A percentile compares a stretch with the other conserved stretches of the same genome.
phyloP scores from a whole-genome alignment of 2,113 vertebrate species.

The Galeopterus variegatus region DNA sequence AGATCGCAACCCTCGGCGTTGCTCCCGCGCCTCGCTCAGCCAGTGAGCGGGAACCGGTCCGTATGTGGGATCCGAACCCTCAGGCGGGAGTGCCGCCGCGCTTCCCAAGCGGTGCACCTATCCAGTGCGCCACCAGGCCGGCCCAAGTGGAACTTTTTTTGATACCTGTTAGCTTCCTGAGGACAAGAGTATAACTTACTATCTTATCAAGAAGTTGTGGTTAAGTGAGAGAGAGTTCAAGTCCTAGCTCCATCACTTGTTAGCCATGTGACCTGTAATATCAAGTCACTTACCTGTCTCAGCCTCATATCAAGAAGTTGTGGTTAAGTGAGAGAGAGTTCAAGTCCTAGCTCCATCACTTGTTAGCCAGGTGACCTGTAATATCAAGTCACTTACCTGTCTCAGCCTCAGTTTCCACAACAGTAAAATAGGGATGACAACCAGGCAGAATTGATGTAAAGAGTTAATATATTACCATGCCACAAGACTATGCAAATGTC shows the following conservation, averaged over 20 bases:
- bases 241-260: background rate
- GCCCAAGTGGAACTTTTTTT: background rate
- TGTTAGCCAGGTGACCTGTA: background rate
- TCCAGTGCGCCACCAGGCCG: too few relatives aligned
- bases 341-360: background rate
- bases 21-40: too few relatives aligned
- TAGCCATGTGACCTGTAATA: background rate
- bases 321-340: background rate
- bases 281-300: background rate
- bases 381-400: background rate
- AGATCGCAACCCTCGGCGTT: too few relatives aligned
- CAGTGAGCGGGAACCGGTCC: too few relatives aligned
- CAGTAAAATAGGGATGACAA: conserved; percentile 33
- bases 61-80: too few relatives aligned
- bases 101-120: too few relatives aligned
- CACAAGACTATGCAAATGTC: conserved; percentile 47
- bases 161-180: background rate
- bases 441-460: background rate
- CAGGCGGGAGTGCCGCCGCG: too few relatives aligned
- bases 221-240: background rate
- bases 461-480: background rate
- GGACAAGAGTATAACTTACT: conserved; percentile 12
- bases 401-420: conserved; percentile 4
- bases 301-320: conserved; percentile 20
- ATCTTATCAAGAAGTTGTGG: conserved; percentile 11